Evolutionary conservation across 2,888 invertebrate species (phyloP).

Genomic region (Tholera decimalis): DNA sequence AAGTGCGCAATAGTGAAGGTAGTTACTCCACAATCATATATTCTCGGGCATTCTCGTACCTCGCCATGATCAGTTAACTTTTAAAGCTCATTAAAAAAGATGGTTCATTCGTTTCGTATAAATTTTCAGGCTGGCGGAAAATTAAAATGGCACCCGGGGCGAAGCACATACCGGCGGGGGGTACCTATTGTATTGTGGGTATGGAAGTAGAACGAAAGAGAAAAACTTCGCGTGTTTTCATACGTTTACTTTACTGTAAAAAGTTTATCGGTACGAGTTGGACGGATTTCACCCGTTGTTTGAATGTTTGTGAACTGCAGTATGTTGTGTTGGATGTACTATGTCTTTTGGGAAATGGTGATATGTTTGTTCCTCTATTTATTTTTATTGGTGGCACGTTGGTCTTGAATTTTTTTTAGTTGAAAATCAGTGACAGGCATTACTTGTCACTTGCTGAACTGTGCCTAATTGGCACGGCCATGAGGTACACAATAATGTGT

Average conservation of each 20-base stretch:
- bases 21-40: constrained; percentile 44
- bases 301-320: constrained; percentile 44
- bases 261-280: constrained; percentile 79
- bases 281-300: constrained; percentile 64
- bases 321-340: constrained; percentile 9
- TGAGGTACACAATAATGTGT: no score
- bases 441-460: no score
- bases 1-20: constrained; percentile 24
- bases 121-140: constrained; percentile 89
- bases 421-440: no score
- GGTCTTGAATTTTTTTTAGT: no score
- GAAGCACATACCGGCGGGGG: constrained; percentile 64
- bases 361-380: constrained; percentile 11
- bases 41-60: constrained; percentile 60
- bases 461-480: no score
- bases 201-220: constrained; percentile 80
- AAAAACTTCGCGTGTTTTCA: constrained; percentile 82
- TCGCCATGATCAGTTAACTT: constrained; percentile 87
- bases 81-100: constrained; percentile 91
- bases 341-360: constrained; percentile 22
- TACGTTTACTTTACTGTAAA: constrained; percentile 78
- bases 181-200: constrained; percentile 69
- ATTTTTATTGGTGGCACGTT: neutral
- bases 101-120: constrained; percentile 88
- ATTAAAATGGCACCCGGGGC: constrained; percentile 90